Base-by-base conservation (phyloP, 2,888 invertebrate species). In the Microctonus brassicae region DNA sequence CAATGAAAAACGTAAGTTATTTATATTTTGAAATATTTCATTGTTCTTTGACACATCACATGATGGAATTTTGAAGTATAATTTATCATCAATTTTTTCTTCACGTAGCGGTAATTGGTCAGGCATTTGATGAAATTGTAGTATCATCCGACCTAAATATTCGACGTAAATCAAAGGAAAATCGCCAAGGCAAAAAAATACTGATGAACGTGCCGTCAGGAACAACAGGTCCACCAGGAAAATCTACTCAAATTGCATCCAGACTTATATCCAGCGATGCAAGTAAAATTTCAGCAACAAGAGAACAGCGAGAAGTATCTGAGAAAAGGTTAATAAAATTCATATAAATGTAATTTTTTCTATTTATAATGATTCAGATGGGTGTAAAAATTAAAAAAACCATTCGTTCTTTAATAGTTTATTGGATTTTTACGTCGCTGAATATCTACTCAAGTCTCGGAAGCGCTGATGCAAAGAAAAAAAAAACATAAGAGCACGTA, bases 81-180 rank as follows among this genome's bases (percentile, higher is more conserved):
- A n/a, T n/a, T n/a, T n/a, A n/a, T n/a, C n/a, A n/a, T n/a, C n/a
- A n/a, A n/a, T 57, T 29, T 52, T 17, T 61, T 66, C 24, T 58
- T 42, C 53, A 66, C 53, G n/a, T 73, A 87, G 87, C 83, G 63
- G 77, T 80, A 71, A 78, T 82, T 70, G 87, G 88, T 72, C 85
- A 84, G 72, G 83, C 87, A 22, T 89, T 88, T 75, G 89, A 88
- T 75, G 89, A 89, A 84, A 88, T 89, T 36, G 84, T 88, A 10
- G 89, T 89, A 34, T 85, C 86, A 60, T 87, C 87, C 70, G 84
- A 87, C 75, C 77, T 87, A 60, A 86, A 84, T 65, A 84, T 87
- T 34, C 80, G 83, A 75, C 80, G 86, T 24, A 87, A 86, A 79
- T 85, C 86, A 22, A 87, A 87, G 74, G 86, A 87, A 77, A 85